These are phyloP conservation scores for Heptranchias perlo DNA, from an alignment of 2,113 vertebrate genomes.

Conservation along the genomic window DNA sequence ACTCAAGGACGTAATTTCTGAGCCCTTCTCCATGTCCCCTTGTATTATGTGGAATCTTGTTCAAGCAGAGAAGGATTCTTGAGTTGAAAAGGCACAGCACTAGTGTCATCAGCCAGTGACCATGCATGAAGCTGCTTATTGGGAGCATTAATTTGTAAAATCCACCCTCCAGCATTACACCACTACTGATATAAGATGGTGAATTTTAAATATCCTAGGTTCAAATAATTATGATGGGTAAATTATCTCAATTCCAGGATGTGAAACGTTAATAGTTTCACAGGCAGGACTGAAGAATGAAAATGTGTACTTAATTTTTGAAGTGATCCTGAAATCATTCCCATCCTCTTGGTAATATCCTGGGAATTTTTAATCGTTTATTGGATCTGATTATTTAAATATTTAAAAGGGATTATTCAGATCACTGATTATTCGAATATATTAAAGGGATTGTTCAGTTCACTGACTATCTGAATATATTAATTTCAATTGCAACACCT, in stretches of 20 bases:
- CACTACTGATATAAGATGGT: background rate
- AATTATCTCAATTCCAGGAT: background rate
- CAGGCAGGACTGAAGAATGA: background rate
- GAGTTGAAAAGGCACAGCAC: too few species aligned
- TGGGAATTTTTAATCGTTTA: background rate
- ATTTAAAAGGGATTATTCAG: background rate
- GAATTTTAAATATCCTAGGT: background rate
- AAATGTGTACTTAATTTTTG: background rate
- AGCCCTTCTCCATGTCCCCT: too few species aligned
- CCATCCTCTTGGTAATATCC: background rate
- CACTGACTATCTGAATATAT: background rate
- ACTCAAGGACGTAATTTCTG: too few species aligned
- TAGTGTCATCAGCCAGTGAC: too few species aligned
- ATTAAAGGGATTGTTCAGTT: background rate
- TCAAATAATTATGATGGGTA: background rate
- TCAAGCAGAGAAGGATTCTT: too few species aligned
- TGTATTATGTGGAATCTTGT: too few species aligned
- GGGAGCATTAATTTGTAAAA: background rate
- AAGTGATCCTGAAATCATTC: background rate
- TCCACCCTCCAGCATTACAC: background rate
- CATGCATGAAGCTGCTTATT: background rate
- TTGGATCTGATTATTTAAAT: background rate
- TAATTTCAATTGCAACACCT: background rate
- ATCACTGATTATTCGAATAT: background rate
- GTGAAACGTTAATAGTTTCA: background rate